Percentiles rank a stretch among this genome's conserved stretches.
phyloP scores from a whole-genome alignment of 2,797 vertebrate species.

The Phyllotis vaccarum region DNA sequence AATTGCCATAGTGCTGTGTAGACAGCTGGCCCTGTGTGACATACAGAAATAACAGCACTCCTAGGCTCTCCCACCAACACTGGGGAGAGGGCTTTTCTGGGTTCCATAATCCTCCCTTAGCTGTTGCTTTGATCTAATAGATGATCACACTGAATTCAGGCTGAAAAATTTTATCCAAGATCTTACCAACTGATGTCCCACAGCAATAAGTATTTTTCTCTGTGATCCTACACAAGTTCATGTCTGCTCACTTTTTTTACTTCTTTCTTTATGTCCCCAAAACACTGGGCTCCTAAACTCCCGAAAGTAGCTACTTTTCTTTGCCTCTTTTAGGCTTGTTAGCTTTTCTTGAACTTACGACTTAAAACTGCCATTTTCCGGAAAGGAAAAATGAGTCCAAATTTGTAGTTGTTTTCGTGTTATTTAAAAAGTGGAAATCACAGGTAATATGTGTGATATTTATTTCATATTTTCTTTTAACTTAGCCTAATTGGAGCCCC shows the following conservation, averaged over 20 bases:
- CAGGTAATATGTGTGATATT: slow-evolving; percentile 61
- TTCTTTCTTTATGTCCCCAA: slow-evolving; percentile 46
- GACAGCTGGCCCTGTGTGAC: background rate
- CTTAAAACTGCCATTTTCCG: slow-evolving; percentile 25
- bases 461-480: slow-evolving; percentile 65
- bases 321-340: slow-evolving; percentile 67
- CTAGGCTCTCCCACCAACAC: slow-evolving; percentile 76
- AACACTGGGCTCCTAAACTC: slow-evolving; percentile 23
- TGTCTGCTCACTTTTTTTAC: slow-evolving; percentile 36
- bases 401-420: slow-evolving; percentile 26
- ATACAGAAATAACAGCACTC: background rate
- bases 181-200: slow-evolving; percentile 76
- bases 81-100: slow-evolving; percentile 78
- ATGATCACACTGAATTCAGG: slow-evolving; percentile 87
- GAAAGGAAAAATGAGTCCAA: slow-evolving; percentile 68
- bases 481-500: slow-evolving; percentile 40
- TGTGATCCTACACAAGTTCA: background rate
- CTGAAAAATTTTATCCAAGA: slow-evolving; percentile 86
- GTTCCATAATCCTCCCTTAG: slow-evolving; percentile 86
- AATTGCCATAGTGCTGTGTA: background rate
- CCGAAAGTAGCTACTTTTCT: slow-evolving; percentile 12
- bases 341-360: slow-evolving; percentile 64
- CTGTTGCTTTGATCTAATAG: slow-evolving; percentile 85
- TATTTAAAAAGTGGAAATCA: slow-evolving; percentile 64
- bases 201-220: slow-evolving; percentile 41